These are phyloP conservation scores for Manduca sexta DNA, from an alignment of 1,140 invertebrate genomes.

Conservation along the genomic window DNA sequence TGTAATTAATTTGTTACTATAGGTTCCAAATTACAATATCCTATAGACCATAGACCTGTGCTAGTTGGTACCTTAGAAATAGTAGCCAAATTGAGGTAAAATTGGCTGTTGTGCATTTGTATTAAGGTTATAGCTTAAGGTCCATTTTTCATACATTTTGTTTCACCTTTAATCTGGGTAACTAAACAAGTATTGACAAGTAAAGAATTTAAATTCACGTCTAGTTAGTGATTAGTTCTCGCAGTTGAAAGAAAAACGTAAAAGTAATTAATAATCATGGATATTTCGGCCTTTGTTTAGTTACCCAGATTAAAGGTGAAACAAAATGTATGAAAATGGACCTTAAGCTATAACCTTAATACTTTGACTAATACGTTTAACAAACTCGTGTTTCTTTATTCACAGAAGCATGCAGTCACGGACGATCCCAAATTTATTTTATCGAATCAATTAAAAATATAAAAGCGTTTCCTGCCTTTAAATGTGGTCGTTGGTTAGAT, in stretches of 20 bases:
- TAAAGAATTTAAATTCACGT: too few relatives aligned
- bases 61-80: background rate
- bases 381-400: background rate
- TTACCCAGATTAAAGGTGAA: too few relatives aligned
- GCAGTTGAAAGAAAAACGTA: too few relatives aligned
- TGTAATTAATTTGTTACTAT: too few relatives aligned
- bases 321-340: background rate
- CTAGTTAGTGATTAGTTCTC: too few relatives aligned
- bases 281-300: too few relatives aligned
- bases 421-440: constrained; percentile 78
- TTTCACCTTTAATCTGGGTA: too few relatives aligned
- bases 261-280: too few relatives aligned
- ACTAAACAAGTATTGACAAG: too few relatives aligned
- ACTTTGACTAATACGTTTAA: background rate
- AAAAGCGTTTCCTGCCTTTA: constrained; percentile 70
- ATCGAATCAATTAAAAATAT: constrained; percentile 76
- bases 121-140: too few relatives aligned
- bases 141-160: too few relatives aligned
- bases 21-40: background rate
- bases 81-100: background rate
- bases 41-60: background rate
- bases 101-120: background rate
- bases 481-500: constrained; percentile 73
- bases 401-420: constrained; percentile 80
- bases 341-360: background rate